Conservation (phyloP, 2,888 invertebrate species). For the Scaptomyza caliginosa region DNA sequence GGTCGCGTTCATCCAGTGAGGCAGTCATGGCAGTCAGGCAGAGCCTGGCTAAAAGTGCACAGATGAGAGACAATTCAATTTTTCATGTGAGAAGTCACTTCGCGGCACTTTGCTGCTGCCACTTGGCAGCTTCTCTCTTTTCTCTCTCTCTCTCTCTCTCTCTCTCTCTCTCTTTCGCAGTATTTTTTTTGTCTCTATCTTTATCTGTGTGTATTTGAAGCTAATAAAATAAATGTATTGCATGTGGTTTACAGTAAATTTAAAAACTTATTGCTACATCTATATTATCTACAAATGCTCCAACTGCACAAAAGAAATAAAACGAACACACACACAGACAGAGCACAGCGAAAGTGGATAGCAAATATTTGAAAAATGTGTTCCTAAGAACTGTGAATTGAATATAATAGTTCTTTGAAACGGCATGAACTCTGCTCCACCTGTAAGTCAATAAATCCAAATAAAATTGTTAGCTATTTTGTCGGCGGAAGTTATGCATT, state of each 20-base stretch:
- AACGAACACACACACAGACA: neutral
- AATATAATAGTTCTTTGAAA: slow-evolving; percentile 1
- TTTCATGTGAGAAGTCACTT: slow-evolving; percentile 57
- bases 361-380: slow-evolving; percentile 8
- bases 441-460: neutral
- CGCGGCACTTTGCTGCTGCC: slow-evolving; percentile 51
- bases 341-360: slow-evolving; percentile 1
- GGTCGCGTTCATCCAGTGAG: slow-evolving; percentile 54
- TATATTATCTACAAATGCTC: slow-evolving; percentile 6
- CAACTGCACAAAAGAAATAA: neutral
- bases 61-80: slow-evolving; percentile 63
- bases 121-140: slow-evolving; percentile 51
- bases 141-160: neutral
- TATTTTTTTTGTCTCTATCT: too few species aligned
- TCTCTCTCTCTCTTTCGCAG: neutral
- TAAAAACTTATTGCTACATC: slow-evolving; percentile 11
- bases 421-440: neutral
- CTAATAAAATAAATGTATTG: slow-evolving; percentile 48
- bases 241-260: slow-evolving; percentile 33
- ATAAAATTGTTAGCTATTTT: neutral
- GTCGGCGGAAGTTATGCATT: neutral
- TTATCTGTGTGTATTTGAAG: slow-evolving; percentile 2
- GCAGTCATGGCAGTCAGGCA: slow-evolving; percentile 14
- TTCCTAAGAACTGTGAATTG: slow-evolving; percentile 2
- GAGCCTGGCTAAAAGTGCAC: slow-evolving; percentile 35